Evolutionary conservation across 2,113 vertebrate species (phyloP).

Genomic region (Taxidea taxus): DNA sequence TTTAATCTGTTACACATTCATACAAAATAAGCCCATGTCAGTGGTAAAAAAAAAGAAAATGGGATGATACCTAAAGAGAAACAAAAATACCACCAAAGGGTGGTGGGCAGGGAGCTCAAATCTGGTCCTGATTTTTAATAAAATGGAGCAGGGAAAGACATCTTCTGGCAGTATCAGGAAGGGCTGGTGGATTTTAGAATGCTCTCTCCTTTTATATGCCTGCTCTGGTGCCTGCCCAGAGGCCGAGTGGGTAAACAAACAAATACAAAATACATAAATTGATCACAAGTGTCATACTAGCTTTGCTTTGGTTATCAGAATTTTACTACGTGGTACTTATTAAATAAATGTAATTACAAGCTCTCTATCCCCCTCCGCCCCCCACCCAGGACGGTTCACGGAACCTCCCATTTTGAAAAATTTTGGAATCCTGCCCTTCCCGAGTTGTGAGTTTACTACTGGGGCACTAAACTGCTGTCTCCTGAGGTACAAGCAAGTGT

Average conservation of each 20-base stretch:
- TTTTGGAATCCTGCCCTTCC: neutral
- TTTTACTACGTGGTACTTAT: neutral
- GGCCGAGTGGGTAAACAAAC: neutral
- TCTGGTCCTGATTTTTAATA: neutral
- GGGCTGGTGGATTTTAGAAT: neutral
- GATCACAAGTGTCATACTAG: neutral
- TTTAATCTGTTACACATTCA: slow-evolving; percentile 60
- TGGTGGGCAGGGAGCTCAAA: neutral
- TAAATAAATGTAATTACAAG: neutral
- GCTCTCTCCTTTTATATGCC: neutral
- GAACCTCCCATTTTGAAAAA: neutral
- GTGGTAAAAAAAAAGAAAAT: slow-evolving; percentile 57
- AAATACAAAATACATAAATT: neutral
- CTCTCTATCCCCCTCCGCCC: neutral
- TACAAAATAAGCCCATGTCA: slow-evolving; percentile 49
- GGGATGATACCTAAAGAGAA: slow-evolving; percentile 44
- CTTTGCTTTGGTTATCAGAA: neutral
- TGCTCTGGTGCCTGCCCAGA: neutral
- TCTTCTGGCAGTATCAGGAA: neutral
- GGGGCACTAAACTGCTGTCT: neutral
- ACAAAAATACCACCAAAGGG: slow-evolving; percentile 10
- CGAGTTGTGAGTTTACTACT: neutral
- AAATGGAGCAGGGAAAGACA: rapidly evolving
- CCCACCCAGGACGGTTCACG: neutral
- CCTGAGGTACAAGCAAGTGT: neutral